Conservation (phyloP, 2,888 invertebrate genomes). For the Fissipunctia ypsillon region DNA sequence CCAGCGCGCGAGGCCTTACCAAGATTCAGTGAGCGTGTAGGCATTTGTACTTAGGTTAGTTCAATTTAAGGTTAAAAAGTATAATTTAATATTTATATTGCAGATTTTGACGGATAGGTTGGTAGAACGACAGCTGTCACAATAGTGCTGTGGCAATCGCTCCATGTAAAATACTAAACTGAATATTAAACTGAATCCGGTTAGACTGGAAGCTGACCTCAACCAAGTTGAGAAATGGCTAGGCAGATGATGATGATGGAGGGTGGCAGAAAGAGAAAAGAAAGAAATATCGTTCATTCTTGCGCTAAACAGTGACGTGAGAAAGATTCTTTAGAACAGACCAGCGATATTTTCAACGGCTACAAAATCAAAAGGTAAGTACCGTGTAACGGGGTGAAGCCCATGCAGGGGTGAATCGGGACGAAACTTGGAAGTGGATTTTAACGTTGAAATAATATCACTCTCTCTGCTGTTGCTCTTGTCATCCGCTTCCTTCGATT, state of each 20-base stretch:
- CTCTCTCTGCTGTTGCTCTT: no score
- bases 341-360: no score
- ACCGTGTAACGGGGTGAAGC: no score
- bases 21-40: constrained; percentile 41
- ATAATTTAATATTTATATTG: neutral
- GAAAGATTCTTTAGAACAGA: neutral
- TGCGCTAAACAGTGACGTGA: neutral
- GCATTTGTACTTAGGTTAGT: constrained; percentile 37
- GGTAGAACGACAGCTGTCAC: neutral
- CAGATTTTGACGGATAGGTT: neutral
- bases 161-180: neutral
- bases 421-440: no score
- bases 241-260: neutral
- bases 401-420: no score
- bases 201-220: neutral
- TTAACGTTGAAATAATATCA: no score
- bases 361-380: neutral
- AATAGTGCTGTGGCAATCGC: neutral
- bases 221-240: neutral
- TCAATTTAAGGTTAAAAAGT: neutral
- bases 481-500: no score
- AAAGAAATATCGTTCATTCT: neutral
- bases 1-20: constrained; percentile 43
- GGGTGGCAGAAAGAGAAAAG: neutral
- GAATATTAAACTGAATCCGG: neutral